A percentile compares a stretch with the other conserved stretches of the same genome.
Conservation (phyloP, 2,113 vertebrate species). For the Diglossa brunneiventris region DNA sequence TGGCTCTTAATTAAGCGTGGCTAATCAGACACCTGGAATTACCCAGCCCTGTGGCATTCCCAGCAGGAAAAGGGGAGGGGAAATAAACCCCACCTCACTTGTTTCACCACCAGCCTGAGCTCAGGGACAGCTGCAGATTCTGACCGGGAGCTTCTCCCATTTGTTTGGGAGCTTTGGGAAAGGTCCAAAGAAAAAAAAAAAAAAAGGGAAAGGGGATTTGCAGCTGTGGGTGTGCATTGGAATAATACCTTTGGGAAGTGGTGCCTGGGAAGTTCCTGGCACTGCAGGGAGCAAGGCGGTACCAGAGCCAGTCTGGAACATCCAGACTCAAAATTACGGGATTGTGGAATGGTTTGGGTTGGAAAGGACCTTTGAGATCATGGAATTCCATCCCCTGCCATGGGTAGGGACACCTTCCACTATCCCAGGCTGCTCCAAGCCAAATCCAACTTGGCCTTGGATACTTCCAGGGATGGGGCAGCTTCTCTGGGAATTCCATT, state of each 20-base stretch:
- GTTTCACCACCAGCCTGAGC: background rate
- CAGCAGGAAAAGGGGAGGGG: background rate
- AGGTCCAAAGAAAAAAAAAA: background rate
- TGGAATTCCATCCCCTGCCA: background rate
- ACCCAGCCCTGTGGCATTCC: background rate
- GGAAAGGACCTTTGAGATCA: background rate
- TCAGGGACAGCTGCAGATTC: background rate
- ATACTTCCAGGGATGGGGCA: background rate
- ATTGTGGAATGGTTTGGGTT: background rate
- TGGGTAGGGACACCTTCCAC: background rate
- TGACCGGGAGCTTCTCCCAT: background rate
- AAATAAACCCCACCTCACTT: background rate
- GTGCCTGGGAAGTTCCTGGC: background rate
- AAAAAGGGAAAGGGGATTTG: background rate
- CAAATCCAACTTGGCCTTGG: accelerated
- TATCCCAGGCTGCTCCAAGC: background rate
- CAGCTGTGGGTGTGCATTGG: background rate
- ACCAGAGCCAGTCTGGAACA: accelerated
- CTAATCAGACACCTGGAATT: constrained; percentile 22
- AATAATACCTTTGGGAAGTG: background rate
- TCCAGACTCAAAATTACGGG: accelerated
- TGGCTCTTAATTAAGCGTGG: background rate
- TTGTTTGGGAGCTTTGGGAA: background rate
- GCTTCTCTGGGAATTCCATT: background rate
- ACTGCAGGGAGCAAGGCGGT: background rate